A percentile compares a stretch with the other conserved stretches of the same genome.
Evolutionary conservation across 2,888 invertebrate species (phyloP).

Genomic region (Athalia rosae): DNA sequence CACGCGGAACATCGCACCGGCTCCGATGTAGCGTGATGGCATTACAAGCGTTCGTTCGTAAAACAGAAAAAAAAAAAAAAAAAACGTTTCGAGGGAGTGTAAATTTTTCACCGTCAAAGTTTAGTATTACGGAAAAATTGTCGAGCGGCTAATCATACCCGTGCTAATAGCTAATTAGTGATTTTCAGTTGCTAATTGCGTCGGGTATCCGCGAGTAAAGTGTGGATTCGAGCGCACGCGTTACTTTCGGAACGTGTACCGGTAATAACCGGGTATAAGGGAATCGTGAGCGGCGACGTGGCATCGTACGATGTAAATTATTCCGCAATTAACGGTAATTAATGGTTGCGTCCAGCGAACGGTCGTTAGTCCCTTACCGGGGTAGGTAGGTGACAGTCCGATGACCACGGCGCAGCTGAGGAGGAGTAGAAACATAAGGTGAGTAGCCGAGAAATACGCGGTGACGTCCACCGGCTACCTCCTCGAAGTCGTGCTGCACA

Average conservation of each 20-base stretch:
- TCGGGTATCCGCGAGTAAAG: slow-evolving; percentile 5
- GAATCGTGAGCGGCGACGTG: slow-evolving; percentile 22
- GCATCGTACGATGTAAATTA: slow-evolving; percentile 39
- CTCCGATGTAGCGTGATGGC: not conserved
- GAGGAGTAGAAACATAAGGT: slow-evolving; percentile 27
- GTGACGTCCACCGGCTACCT: slow-evolving; percentile 28
- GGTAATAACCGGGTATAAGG: slow-evolving; percentile 32
- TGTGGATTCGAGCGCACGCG: not conserved
- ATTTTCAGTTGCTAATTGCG: slow-evolving; percentile 35
- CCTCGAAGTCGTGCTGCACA: not conserved
- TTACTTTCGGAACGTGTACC: slow-evolving; percentile 25
- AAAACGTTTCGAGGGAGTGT: slow-evolving; percentile 23
- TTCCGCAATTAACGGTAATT: slow-evolving; percentile 45
- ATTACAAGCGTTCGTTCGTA: not conserved
- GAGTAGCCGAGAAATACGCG: slow-evolving; percentile 42
- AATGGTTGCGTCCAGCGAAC: slow-evolving; percentile 33
- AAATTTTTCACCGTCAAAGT: slow-evolving; percentile 9
- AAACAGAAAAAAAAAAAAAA: slow-evolving; percentile 9
- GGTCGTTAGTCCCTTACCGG: slow-evolving; percentile 34
- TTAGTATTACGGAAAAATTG: not conserved
- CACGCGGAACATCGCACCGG: too few species aligned
- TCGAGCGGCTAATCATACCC: slow-evolving; percentile 2
- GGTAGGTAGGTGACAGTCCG: slow-evolving; percentile 28
- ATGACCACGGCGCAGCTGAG: not conserved
- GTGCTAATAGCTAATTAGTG: slow-evolving; percentile 30